These are phyloP conservation scores for Sandelia bainsii DNA, from an alignment of 2,797 vertebrate genomes.

Conservation along the genomic window DNA sequence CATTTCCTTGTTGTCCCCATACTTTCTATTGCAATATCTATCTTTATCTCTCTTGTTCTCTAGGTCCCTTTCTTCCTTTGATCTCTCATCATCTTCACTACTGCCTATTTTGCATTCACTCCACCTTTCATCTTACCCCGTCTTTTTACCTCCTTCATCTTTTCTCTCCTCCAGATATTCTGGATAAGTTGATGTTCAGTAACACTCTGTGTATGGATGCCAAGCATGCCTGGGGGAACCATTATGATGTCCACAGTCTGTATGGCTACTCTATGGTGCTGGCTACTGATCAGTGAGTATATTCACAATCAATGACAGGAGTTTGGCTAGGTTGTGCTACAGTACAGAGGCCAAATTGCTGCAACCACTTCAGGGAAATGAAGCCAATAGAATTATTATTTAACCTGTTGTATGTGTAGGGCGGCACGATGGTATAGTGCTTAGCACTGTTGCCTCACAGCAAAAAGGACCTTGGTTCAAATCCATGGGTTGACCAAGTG, in stretches of 20 bases:
- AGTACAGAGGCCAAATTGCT: slow-evolving; percentile 10
- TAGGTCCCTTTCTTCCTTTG: background rate
- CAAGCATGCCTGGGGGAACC: slow-evolving; percentile 90
- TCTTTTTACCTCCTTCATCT: slow-evolving; percentile 36
- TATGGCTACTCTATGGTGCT: slow-evolving; percentile 95
- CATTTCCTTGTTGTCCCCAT: slow-evolving; percentile 48
- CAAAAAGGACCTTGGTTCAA: too few species aligned
- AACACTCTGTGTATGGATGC: slow-evolving; percentile 96
- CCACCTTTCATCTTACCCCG: slow-evolving; percentile 3
- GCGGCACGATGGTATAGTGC: too few species aligned
- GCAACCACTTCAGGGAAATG: slow-evolving; percentile 19
- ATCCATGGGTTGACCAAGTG: too few species aligned
- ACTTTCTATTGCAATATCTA: slow-evolving; percentile 52
- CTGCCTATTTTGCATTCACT: too few species aligned
- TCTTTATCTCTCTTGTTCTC: slow-evolving; percentile 48
- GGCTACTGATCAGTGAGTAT: slow-evolving; percentile 88
- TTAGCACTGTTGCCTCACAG: too few species aligned
- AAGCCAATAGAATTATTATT: background rate
- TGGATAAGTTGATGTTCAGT: slow-evolving; percentile 88
- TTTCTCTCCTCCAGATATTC: slow-evolving; percentile 81
- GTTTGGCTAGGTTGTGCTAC: slow-evolving; percentile 23
- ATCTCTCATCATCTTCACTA: slow-evolving; percentile 20
- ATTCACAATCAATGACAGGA: slow-evolving; percentile 30
- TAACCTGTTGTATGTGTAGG: too few species aligned
- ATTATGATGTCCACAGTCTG: slow-evolving; percentile 95